Conservation (phyloP, 2,888 invertebrate genomes). For the Zaprionus lineosus region DNA sequence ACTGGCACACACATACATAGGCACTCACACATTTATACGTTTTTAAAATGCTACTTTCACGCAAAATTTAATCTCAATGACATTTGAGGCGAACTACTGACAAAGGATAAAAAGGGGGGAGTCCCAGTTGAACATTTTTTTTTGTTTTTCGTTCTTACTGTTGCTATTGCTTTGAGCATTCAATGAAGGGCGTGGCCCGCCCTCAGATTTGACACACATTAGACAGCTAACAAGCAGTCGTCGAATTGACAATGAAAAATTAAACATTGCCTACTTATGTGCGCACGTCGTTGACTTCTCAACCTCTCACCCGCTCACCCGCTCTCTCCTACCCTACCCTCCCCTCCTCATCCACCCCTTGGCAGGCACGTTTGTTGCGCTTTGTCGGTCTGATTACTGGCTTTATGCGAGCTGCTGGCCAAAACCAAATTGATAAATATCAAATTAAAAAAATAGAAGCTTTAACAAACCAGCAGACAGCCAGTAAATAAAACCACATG, state of each 20-base stretch:
- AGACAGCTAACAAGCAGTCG: constrained; percentile 62
- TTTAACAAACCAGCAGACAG: constrained; percentile 27
- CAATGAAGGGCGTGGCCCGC: constrained; percentile 14
- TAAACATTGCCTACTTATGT: constrained; percentile 36
- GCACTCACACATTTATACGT: constrained; percentile 39
- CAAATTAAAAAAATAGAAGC: constrained; percentile 65
- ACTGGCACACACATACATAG: neutral
- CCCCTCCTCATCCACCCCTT: too few relatives aligned
- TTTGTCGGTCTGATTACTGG: too few relatives aligned
- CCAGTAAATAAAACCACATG: constrained; percentile 66
- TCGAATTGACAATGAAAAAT: constrained; percentile 61
- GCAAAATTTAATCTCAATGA: constrained; percentile 78
- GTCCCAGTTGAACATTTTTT: constrained; percentile 6
- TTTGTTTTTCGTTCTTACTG: constrained; percentile 14
- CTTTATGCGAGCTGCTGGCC: neutral
- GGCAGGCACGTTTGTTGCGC: too few relatives aligned
- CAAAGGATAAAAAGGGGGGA: constrained; percentile 26
- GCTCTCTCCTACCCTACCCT: too few relatives aligned
- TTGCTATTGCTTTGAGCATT: constrained; percentile 7
- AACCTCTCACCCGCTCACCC: neutral
- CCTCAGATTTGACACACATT: constrained; percentile 44
- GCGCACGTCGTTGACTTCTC: constrained; percentile 7
- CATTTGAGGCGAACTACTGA: constrained; percentile 70
- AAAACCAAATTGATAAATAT: constrained; percentile 60
- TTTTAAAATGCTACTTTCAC: constrained; percentile 77